Evolutionary conservation across 2,113 vertebrate species (phyloP).

Genomic region (Apaloderma vittatum): DNA sequence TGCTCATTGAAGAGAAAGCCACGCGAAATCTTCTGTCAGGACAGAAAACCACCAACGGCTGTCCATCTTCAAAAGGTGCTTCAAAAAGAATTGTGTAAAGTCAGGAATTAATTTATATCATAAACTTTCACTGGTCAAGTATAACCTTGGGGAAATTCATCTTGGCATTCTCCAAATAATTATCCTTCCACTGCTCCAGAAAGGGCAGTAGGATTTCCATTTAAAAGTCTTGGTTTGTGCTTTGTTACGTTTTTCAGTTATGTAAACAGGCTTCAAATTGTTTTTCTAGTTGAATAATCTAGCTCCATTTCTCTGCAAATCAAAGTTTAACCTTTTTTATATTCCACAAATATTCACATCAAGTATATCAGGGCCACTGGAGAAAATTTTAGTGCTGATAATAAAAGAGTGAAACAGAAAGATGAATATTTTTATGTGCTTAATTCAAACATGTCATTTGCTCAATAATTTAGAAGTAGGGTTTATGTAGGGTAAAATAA

Average conservation of each 20-base stretch:
- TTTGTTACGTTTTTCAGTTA: not conserved
- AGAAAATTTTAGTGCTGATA: constrained; percentile 22
- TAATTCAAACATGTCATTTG: constrained; percentile 42
- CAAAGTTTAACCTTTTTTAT: not conserved
- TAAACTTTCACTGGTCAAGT: not conserved
- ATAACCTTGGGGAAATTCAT: not conserved
- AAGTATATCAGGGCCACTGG: constrained; percentile 9
- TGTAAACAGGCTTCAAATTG: not conserved
- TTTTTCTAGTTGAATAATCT: not conserved
- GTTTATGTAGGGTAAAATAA: constrained; percentile 45
- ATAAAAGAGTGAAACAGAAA: constrained; percentile 26
- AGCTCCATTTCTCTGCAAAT: constrained; percentile 1
- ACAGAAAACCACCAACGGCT: not conserved
- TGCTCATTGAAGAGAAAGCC: not conserved
- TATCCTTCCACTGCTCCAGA: not conserved
- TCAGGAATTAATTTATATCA: not conserved
- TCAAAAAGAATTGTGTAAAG: not conserved
- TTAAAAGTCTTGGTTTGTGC: not conserved
- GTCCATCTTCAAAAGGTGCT: not conserved
- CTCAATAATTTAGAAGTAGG: constrained; percentile 34
- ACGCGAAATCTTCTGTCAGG: not conserved
- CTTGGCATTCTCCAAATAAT: not conserved
- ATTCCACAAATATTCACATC: not conserved
- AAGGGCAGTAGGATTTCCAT: not conserved
- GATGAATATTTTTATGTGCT: constrained; percentile 36